Percentiles rank a stretch among this genome's conserved stretches.
These are phyloP conservation scores for Pluvianellus socialis DNA, from an alignment of 2,113 vertebrate genomes.

Conservation along the genomic window DNA sequence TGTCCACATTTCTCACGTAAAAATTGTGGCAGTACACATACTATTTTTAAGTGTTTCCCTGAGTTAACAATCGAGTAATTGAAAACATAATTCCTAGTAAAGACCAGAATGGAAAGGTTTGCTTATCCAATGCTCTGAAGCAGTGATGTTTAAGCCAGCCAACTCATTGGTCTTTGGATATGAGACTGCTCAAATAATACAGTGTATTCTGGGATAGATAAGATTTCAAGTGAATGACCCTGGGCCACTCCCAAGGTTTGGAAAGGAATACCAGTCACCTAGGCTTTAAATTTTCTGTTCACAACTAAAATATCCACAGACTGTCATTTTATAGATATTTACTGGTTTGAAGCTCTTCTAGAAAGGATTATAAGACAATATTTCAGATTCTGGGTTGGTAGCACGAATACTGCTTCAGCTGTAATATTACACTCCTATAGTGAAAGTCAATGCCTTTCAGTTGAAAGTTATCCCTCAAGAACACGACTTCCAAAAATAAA, in stretches of 20 bases:
- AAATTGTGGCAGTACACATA: background rate
- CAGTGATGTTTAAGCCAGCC: background rate
- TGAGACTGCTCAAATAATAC: background rate
- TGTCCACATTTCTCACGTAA: accelerated
- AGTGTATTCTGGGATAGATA: background rate
- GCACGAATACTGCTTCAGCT: background rate
- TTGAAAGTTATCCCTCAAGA: background rate
- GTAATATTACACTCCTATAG: background rate
- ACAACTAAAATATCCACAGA: background rate
- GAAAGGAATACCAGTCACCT: background rate
- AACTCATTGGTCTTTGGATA: background rate
- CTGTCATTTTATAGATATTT: background rate
- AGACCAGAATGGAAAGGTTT: background rate
- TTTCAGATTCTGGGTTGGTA: background rate
- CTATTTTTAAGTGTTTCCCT: background rate
- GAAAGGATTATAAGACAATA: background rate
- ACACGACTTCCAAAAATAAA: background rate
- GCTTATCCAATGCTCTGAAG: background rate
- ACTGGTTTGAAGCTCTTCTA: background rate
- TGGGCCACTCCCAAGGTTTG: background rate
- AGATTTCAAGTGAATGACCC: background rate
- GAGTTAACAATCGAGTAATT: background rate
- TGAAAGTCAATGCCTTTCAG: background rate
- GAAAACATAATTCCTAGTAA: background rate
- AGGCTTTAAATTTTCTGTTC: background rate